Base-by-base conservation (phyloP, 2,113 vertebrate species). In the Stomatorhinus ivindoensis region DNA sequence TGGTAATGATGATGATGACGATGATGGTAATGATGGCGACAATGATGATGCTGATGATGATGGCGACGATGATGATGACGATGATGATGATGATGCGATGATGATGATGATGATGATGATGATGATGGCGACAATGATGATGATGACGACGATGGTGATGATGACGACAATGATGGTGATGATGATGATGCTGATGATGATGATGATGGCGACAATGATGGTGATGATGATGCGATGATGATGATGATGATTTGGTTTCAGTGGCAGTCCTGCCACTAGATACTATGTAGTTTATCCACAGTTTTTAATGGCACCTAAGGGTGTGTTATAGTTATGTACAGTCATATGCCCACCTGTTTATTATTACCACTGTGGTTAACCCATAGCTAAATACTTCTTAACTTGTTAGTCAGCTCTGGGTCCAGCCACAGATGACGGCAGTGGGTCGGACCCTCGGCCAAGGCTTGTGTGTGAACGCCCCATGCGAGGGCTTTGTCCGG, bases 1-100 rank as follows among this genome's bases (percentile, higher is more conserved):
- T 1, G 11, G 4, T 3, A 3, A 50, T 1, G 3, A 50, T 13
- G 0, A 3, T 0, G 11, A 50, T 3, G 2, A 51, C 9, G 1
- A 61, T 8, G 2, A 24, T 2, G 24, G 9, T 1, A 3, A 48
- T 11, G 10, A 2, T 10, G 1, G 17, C 4, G 50, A 51, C 3
- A 1, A 51, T 15, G 48, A 15, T 13, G 3, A 50, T 50, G 3
- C 3, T 24, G 4, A 58, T 8, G 21, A 24, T 1, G 55, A 3
- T 2, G 11, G 13, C 0, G 47, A 1, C 11, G 0, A 11, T 0
- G 9, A 48, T 2, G 47, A 48, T 48, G 10, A 0, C 11, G 47
- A 7, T 46, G 1, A 7, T 5, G 46, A 47, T 5, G 8, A 47
- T 47, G 46, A 47, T 47, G 0, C n/a, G n/a, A n/a, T n/a, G n/a